Evolutionary conservation across 2,113 vertebrate genomes (phyloP).

Genomic region (Lepisosteus oculatus): DNA sequence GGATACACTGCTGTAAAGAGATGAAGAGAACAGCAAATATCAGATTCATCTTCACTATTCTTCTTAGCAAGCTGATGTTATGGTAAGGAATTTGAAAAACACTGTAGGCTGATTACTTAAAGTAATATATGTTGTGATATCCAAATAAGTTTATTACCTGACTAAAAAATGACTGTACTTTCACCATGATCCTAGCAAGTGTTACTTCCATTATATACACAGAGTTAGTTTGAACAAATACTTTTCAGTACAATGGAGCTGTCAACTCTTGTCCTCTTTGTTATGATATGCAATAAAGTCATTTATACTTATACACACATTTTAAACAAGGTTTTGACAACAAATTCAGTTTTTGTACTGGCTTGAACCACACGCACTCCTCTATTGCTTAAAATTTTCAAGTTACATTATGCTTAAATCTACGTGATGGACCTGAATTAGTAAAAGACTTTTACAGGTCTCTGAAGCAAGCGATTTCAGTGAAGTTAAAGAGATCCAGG

Average conservation of each 20-base stretch:
- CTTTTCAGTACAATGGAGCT: not conserved
- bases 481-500: not conserved
- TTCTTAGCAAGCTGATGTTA: not conserved
- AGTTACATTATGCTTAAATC: not conserved
- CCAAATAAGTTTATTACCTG: not conserved
- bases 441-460: not conserved
- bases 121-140: not conserved
- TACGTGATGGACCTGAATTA: not conserved
- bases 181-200: conserved; percentile 13
- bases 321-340: conserved; percentile 16
- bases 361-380: conserved; percentile 1
- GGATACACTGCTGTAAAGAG: conserved; percentile 3
- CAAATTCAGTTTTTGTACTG: conserved; percentile 13
- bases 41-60: not conserved
- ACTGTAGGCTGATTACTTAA: conserved; percentile 13
- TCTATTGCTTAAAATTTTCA: conserved; percentile 15
- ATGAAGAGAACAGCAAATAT: not conserved
- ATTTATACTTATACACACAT: conserved; percentile 22
- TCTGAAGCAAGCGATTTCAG: conserved; percentile 2
- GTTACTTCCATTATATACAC: conserved; percentile 5
- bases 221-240: conserved; percentile 13
- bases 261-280: not conserved
- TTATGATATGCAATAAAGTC: conserved; percentile 8
- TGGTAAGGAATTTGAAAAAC: not conserved
- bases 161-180: conserved; percentile 13